Percentiles rank a stretch among this genome's conserved stretches.
Evolutionary conservation across 2,113 vertebrate genomes (phyloP).

Genomic region (Sorex araneus): DNA sequence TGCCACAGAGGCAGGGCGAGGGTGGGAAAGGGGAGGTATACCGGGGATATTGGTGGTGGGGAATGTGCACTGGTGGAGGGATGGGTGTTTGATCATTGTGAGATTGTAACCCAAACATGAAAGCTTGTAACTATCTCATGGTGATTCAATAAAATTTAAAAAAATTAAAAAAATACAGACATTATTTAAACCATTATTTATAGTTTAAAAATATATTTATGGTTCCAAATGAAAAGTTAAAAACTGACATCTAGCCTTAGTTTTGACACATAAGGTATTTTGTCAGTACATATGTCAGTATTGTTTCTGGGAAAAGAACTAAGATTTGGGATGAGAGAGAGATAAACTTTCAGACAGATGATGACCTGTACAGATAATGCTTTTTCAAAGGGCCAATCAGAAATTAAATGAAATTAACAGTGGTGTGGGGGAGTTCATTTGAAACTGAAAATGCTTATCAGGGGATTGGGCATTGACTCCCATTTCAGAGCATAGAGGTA

Average conservation of each 20-base stretch:
- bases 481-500: not conserved
- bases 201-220: not conserved
- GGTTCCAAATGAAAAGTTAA: conserved; percentile 42
- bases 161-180: too few relatives aligned
- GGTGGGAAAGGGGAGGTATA: too few relatives aligned
- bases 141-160: too few relatives aligned
- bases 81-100: too few relatives aligned
- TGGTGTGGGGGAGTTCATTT: not conserved
- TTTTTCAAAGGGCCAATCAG: conserved; percentile 24
- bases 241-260: not conserved
- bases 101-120: too few relatives aligned
- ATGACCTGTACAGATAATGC: not conserved
- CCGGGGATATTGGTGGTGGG: too few relatives aligned
- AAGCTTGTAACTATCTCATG: too few relatives aligned
- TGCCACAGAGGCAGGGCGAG: too few relatives aligned
- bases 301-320: not conserved
- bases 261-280: not conserved
- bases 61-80: too few relatives aligned
- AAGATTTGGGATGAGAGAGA: not conserved
- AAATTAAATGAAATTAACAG: not conserved
- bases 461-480: not conserved
- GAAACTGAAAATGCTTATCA: not conserved
- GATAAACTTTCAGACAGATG: not conserved
- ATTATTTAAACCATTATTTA: too few relatives aligned
- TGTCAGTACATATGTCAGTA: not conserved